These are phyloP conservation scores for Bombylius discolor DNA, from an alignment of 2,888 invertebrate species.

Conservation along the genomic window DNA sequence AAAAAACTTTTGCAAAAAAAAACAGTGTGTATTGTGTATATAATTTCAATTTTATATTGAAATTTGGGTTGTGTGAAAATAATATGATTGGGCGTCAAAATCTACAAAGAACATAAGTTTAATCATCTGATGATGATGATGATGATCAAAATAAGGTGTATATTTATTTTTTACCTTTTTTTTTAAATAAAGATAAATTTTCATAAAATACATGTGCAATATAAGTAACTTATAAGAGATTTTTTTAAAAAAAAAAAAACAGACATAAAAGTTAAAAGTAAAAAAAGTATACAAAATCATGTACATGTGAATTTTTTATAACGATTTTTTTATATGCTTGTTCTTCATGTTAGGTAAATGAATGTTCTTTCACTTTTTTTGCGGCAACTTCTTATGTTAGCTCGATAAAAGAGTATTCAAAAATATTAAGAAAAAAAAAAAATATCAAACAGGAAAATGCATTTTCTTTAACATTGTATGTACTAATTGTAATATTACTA, in stretches of 20 bases:
- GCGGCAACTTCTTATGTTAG: background rate
- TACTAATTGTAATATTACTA: no score
- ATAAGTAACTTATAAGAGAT: no score
- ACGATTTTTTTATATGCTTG: background rate
- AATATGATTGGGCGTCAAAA: background rate
- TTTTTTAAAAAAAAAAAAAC: no score
- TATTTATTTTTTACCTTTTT: no score
- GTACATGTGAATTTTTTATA: no score
- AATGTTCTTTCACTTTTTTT: background rate
- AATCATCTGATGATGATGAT: background rate
- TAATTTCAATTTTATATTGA: background rate
- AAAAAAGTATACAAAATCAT: no score
- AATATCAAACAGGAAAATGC: no score
- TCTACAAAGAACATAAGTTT: background rate
- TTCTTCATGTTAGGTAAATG: background rate
- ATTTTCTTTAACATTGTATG: no score
- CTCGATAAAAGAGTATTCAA: background rate
- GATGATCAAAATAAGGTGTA: no score
- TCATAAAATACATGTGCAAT: no score
- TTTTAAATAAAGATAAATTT: no score
- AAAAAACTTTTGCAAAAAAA: background rate
- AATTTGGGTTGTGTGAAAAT: conserved; percentile 8
- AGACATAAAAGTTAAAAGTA: no score
- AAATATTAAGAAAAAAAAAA: background rate
- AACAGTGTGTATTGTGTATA: background rate